A percentile compares a stretch with the other conserved stretches of the same genome.
phyloP scores from a whole-genome alignment of 2,888 invertebrate genomes.

The Ormia ochracea region DNA sequence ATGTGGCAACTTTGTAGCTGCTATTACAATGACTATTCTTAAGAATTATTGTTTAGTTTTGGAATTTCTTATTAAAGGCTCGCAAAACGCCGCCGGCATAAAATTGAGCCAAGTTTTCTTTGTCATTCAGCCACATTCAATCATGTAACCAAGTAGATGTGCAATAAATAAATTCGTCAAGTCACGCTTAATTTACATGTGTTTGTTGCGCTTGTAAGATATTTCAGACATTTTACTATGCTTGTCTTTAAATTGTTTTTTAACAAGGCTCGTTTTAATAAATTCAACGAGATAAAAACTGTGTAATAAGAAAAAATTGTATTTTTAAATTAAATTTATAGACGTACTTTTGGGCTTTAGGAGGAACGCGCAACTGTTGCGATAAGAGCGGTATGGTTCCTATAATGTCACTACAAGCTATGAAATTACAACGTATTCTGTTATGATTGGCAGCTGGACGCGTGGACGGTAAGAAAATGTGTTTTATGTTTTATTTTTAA shows the following conservation, averaged over 20 bases:
- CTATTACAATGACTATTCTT: slow-evolving; percentile 43
- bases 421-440: slow-evolving; percentile 33
- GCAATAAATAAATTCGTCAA: slow-evolving; percentile 43
- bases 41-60: slow-evolving; percentile 42
- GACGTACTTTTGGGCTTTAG: slow-evolving; percentile 22
- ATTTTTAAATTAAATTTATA: neutral
- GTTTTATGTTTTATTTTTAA: neutral
- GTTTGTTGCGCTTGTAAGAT: slow-evolving; percentile 32
- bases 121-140: slow-evolving; percentile 34
- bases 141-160: neutral
- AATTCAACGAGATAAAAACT: neutral
- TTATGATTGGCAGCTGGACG: slow-evolving; percentile 55
- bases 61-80: slow-evolving; percentile 11
- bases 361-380: slow-evolving; percentile 32
- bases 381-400: slow-evolving; percentile 20
- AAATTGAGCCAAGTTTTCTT: slow-evolving; percentile 6
- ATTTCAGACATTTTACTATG: neutral
- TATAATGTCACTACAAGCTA: slow-evolving; percentile 46
- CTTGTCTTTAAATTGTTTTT: slow-evolving; percentile 35
- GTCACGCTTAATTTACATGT: slow-evolving; percentile 57
- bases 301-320: no score
- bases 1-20: slow-evolving; percentile 44
- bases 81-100: neutral
- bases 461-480: slow-evolving; percentile 42
- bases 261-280: slow-evolving; percentile 37